A percentile compares a stretch with the other conserved stretches of the same genome.
phyloP scores from a whole-genome alignment of 2,113 vertebrate genomes.

The Gambusia affinis region DNA sequence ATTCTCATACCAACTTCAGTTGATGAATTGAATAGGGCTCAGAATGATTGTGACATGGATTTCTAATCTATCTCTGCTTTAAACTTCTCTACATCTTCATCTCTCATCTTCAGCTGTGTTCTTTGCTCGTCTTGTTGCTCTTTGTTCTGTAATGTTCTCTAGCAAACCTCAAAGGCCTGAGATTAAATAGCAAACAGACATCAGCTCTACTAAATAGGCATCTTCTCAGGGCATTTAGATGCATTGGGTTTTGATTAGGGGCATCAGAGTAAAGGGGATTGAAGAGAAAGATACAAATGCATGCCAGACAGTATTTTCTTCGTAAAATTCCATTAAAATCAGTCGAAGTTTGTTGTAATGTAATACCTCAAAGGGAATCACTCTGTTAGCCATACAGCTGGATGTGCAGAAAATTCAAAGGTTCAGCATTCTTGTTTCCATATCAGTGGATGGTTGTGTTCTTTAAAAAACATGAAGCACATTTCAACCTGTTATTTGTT shows the following conservation, averaged over 20 bases:
- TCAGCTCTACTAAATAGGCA: not conserved
- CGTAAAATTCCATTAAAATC: too few species aligned
- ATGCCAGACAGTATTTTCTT: too few species aligned
- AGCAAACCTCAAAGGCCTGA: too few species aligned
- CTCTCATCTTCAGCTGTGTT: not conserved
- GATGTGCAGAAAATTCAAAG: constrained; percentile 4
- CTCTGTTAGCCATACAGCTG: not conserved
- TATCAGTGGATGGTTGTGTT: not conserved
- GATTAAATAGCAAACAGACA: not conserved
- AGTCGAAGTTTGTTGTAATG: too few species aligned
- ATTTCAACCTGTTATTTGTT: constrained; percentile 25
- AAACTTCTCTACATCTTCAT: not conserved
- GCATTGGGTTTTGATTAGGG: not conserved
- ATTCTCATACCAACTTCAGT: not conserved
- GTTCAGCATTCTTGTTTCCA: not conserved
- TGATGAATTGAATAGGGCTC: not conserved
- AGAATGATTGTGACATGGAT: too few species aligned
- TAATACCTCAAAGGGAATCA: too few species aligned
- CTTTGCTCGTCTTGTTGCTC: not conserved
- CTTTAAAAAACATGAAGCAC: constrained; percentile 7
- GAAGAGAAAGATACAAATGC: too few species aligned
- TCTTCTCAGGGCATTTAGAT: not conserved
- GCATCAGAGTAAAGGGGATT: too few species aligned
- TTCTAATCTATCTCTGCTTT: too few species aligned
- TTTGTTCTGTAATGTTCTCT: not conserved